Evolutionary conservation across 2,797 vertebrate genomes (phyloP).

Genomic region (Acanthopagrus latus): DNA sequence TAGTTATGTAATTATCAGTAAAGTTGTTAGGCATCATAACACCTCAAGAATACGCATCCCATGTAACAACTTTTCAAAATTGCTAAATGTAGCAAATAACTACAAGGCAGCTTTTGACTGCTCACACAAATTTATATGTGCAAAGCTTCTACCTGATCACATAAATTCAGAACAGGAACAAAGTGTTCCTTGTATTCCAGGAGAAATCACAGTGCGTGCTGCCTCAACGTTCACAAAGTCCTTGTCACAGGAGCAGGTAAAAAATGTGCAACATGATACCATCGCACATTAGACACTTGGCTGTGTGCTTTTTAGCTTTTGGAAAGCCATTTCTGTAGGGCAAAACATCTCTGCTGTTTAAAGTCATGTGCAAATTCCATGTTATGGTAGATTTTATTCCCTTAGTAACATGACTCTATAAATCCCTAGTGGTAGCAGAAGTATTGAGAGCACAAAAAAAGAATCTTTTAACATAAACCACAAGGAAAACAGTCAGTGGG

Average conservation of each 20-base stretch:
- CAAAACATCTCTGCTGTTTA: constrained; percentile 23
- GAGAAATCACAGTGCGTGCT: constrained; percentile 12
- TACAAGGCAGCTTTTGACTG: neutral
- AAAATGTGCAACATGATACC: constrained; percentile 47
- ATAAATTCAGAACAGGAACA: constrained; percentile 38
- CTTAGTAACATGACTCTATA: constrained; percentile 18
- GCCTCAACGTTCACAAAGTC: constrained; percentile 15
- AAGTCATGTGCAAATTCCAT: constrained; percentile 20
- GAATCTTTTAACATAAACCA: constrained; percentile 23
- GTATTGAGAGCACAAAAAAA: constrained; percentile 36
- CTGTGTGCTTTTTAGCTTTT: constrained; percentile 7
- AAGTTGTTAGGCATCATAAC: neutral
- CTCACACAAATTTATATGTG: constrained; percentile 9
- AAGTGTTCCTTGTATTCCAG: constrained; percentile 35
- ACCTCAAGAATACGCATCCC: neutral
- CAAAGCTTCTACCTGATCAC: constrained; percentile 31
- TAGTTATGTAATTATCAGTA: neutral
- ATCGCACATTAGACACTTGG: constrained; percentile 25
- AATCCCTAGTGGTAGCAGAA: constrained; percentile 26
- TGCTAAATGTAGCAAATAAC: neutral
- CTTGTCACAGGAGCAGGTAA: constrained; percentile 42
- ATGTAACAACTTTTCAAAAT: neutral
- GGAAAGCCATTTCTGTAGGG: neutral
- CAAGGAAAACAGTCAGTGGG: constrained; percentile 41
- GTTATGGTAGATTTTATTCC: constrained; percentile 4